Evolutionary conservation across 2,888 invertebrate species (phyloP).

Genomic region (Allolobophora icterica): DNA sequence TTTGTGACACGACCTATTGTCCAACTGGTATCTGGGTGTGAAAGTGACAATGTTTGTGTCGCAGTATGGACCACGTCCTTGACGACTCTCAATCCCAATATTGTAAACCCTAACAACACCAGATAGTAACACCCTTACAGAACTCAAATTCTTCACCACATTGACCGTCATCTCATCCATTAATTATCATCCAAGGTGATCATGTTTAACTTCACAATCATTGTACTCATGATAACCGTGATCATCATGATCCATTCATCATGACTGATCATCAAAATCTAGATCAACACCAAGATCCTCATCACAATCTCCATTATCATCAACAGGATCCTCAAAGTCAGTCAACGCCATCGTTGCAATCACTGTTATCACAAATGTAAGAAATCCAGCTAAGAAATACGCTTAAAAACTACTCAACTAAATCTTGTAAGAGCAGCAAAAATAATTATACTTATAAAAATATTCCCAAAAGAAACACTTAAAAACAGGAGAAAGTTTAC

Average conservation of each 20-base stretch:
- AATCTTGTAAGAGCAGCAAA: neutral
- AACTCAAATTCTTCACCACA: neutral
- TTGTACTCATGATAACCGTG: neutral
- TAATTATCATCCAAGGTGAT: neutral
- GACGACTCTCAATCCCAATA: conserved; percentile 86
- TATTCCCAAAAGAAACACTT: neutral
- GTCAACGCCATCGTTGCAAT: neutral
- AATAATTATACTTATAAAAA: neutral
- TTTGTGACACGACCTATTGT: conserved; percentile 80
- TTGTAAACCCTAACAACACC: conserved; percentile 73
- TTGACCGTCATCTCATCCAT: neutral
- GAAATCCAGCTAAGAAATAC: neutral
- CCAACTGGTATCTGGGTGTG: conserved; percentile 88
- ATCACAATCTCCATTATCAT: neutral
- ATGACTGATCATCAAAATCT: neutral
- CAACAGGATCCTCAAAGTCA: neutral
- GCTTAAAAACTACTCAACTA: neutral
- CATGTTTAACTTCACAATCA: neutral
- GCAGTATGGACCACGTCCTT: conserved; percentile 86
- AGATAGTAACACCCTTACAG: neutral
- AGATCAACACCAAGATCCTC: neutral
- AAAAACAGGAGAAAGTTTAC: conserved; percentile 48
- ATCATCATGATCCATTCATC: neutral
- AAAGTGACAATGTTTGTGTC: conserved; percentile 90
- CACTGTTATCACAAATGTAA: neutral